Evolutionary conservation across 2,888 invertebrate species (phyloP).

Genomic region (Drosophila ochracea): DNA sequence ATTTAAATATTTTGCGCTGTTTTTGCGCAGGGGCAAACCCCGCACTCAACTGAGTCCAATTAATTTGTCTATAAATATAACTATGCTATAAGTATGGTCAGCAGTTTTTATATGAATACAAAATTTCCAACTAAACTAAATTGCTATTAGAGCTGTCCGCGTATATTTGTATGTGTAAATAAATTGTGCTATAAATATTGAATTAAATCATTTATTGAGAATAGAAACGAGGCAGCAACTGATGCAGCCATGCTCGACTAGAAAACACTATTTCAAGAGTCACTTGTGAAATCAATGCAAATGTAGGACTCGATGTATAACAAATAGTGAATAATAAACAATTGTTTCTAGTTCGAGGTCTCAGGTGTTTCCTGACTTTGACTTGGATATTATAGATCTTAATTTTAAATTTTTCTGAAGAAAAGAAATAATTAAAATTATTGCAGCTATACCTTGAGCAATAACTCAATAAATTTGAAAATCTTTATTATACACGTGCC

Average conservation of each 20-base stretch:
- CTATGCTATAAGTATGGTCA: constrained; percentile 32
- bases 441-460: not conserved
- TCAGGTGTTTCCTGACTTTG: not conserved
- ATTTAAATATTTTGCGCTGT: constrained; percentile 17
- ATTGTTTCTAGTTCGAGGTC: not conserved
- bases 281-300: not conserved
- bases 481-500: not conserved
- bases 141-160: constrained; percentile 31
- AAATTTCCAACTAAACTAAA: constrained; percentile 42
- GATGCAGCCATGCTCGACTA: constrained; percentile 1
- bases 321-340: constrained; percentile 2
- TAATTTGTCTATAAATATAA: constrained; percentile 62
- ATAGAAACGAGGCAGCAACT: not conserved
- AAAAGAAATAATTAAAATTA: not conserved
- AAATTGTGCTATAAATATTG: constrained; percentile 64
- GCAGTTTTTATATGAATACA: constrained; percentile 8
- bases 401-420: not conserved
- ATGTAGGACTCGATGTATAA: not conserved
- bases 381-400: not conserved
- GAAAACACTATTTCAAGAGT: constrained; percentile 3
- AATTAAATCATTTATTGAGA: constrained; percentile 55
- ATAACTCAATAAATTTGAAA: not conserved
- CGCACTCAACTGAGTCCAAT: constrained; percentile 28
- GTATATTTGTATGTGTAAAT: constrained; percentile 2
- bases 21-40: constrained; percentile 1